A percentile compares a stretch with the other conserved stretches of the same genome.
These are phyloP conservation scores for Meriones unguiculatus DNA, from an alignment of 2,113 vertebrate species.

Conservation along the genomic window DNA sequence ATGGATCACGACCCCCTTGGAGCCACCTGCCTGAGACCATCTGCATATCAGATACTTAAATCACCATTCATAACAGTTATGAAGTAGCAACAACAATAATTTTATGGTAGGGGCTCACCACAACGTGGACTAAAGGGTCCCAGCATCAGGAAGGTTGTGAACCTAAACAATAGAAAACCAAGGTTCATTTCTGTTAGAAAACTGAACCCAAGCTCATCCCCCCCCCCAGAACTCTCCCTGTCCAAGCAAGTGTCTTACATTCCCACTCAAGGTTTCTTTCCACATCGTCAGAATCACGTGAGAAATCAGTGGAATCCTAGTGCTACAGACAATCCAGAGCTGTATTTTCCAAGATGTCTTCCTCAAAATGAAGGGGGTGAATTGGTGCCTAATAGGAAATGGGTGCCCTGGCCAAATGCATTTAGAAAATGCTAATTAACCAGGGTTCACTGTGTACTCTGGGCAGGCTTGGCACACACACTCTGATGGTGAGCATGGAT, in stretches of 20 bases:
- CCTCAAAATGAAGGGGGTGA: neutral
- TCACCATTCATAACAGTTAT: neutral
- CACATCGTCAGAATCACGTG: neutral
- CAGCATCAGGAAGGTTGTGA: neutral
- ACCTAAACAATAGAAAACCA: neutral
- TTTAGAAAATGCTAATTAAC: neutral
- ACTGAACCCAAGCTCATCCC: neutral
- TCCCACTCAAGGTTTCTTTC: neutral
- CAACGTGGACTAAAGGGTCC: neutral
- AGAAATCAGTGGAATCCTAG: neutral
- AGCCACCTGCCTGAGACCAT: neutral
- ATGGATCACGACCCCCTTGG: neutral
- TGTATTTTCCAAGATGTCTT: neutral
- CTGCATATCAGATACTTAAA: neutral
- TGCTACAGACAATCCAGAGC: neutral
- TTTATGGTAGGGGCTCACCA: neutral
- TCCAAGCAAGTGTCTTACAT: neutral
- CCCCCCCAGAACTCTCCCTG: neutral
- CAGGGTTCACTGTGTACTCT: neutral
- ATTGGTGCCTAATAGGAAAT: neutral
- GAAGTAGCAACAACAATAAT: neutral
- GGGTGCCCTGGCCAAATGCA: neutral
- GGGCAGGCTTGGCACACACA: neutral
- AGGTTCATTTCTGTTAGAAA: neutral
- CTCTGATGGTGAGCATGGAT: neutral